Evolutionary conservation across 2,113 vertebrate genomes (phyloP).

Genomic region (Megaleporinus macrocephalus): DNA sequence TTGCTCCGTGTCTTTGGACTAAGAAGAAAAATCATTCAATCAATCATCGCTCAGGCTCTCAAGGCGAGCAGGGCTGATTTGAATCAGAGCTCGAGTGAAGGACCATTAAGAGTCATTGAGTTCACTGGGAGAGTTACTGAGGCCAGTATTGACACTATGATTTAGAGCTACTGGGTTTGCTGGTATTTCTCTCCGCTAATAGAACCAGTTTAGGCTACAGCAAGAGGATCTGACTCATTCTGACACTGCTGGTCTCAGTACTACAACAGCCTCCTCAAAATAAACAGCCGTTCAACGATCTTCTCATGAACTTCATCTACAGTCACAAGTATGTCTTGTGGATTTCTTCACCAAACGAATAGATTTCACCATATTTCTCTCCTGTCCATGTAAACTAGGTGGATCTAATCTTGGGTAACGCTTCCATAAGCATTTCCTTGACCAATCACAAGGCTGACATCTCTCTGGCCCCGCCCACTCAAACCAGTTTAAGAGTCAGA

Average conservation of each 20-base stretch:
- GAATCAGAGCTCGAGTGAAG: neutral
- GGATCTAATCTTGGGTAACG: too few species aligned
- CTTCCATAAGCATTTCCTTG: too few species aligned
- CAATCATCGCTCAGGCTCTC: neutral
- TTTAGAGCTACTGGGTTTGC: slow-evolving; percentile 2
- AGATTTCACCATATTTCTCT: too few species aligned
- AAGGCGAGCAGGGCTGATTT: slow-evolving; percentile 2
- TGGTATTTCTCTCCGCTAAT: neutral
- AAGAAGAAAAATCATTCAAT: neutral
- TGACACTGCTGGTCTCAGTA: neutral
- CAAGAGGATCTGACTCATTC: neutral
- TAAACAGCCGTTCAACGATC: too few species aligned
- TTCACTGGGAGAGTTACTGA: neutral
- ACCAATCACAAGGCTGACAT: too few species aligned
- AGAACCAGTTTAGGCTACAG: neutral
- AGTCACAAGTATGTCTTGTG: too few species aligned
- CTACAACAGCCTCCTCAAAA: too few species aligned
- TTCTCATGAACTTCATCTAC: too few species aligned
- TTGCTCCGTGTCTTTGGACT: neutral
- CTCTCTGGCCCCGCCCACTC: too few species aligned
- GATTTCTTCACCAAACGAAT: too few species aligned
- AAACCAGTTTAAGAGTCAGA: too few species aligned
- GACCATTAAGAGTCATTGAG: neutral
- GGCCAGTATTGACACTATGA: slow-evolving; percentile 32
- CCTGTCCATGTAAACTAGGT: too few species aligned